Conservation (phyloP, 2,888 invertebrate species). For the Penaeus monodon region DNA sequence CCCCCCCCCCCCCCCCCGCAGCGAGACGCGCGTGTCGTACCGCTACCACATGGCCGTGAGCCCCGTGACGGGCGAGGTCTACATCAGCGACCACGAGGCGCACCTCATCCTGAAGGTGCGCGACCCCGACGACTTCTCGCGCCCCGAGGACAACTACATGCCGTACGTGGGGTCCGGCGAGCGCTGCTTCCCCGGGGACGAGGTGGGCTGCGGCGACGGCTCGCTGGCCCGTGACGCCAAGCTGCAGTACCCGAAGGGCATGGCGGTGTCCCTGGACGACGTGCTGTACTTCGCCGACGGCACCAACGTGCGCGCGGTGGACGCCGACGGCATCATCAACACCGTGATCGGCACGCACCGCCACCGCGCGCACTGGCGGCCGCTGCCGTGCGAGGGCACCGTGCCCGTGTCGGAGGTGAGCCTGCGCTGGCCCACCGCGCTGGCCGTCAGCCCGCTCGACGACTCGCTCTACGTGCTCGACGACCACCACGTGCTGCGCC, state of each 20-base stretch:
- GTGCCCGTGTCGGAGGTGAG: conserved; percentile 76
- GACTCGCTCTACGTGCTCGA: conserved; percentile 96
- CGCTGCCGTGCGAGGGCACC: conserved; percentile 91
- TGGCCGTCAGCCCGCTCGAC: conserved; percentile 93
- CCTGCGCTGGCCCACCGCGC: conserved; percentile 94
- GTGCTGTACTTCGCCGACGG: conserved; percentile 95
- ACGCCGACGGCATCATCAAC: conserved; percentile 90
- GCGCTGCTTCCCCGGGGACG: conserved; percentile 91
- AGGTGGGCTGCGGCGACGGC: conserved; percentile 96
- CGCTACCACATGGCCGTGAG: conserved; percentile 95
- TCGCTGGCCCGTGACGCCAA: conserved; percentile 92
- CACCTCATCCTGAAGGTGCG: conserved; percentile 92
- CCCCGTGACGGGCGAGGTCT: conserved; percentile 91
- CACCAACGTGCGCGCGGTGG: conserved; percentile 93
- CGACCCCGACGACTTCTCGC: conserved; percentile 80
- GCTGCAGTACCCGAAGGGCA: conserved; percentile 93
- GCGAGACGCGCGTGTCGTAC: conserved; percentile 95
- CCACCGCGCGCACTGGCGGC: conserved; percentile 88
- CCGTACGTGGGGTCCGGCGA: conserved; percentile 95
- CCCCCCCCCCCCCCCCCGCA: conserved; percentile 69
- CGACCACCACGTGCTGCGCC: conserved; percentile 83
- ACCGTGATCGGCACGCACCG: conserved; percentile 93
- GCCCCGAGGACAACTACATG: conserved; percentile 94
- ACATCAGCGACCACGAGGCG: conserved; percentile 95
- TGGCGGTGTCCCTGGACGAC: conserved; percentile 94